phyloP scores from a whole-genome alignment of 2,113 vertebrate genomes.

The Casuarius casuarius region DNA sequence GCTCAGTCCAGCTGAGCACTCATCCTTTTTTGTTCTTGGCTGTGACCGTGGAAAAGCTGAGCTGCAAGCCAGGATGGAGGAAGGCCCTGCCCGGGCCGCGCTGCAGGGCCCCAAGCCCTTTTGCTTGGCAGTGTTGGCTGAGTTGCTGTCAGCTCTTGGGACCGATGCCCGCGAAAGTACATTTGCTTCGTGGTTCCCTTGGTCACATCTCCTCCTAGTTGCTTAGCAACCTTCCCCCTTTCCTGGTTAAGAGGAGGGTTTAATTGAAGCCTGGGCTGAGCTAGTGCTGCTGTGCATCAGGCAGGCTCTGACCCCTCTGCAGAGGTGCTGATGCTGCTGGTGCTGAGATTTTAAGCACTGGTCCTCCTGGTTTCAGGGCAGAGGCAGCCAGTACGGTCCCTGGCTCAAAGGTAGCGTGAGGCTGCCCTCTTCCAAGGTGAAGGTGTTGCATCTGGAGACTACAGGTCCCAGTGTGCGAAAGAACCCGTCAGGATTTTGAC shows the following conservation, averaged over 20 bases:
- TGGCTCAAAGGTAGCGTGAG: neutral
- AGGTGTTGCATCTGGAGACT: neutral
- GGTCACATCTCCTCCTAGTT: constrained; percentile 73
- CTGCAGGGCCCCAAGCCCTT: neutral
- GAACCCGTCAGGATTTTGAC: neutral
- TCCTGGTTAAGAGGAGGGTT: constrained; percentile 51
- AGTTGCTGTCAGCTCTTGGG: constrained; percentile 6
- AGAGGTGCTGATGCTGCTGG: neutral
- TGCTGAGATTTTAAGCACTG: neutral
- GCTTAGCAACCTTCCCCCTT: constrained; percentile 79
- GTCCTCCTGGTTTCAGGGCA: neutral
- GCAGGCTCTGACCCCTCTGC: neutral
- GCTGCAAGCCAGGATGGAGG: neutral
- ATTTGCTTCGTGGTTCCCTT: constrained; percentile 33
- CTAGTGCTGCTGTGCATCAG: neutral
- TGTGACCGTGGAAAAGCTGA: neutral
- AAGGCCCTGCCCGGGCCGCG: neutral
- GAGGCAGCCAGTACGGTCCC: neutral
- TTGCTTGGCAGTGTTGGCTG: neutral
- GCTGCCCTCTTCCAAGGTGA: neutral
- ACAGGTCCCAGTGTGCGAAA: neutral
- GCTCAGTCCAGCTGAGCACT: neutral
- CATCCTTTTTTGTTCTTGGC: neutral
- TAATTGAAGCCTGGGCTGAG: constrained; percentile 74
- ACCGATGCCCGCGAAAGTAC: constrained; percentile 61